phyloP scores from a whole-genome alignment of 2,888 invertebrate genomes.

The Mechanitis mazaeus region DNA sequence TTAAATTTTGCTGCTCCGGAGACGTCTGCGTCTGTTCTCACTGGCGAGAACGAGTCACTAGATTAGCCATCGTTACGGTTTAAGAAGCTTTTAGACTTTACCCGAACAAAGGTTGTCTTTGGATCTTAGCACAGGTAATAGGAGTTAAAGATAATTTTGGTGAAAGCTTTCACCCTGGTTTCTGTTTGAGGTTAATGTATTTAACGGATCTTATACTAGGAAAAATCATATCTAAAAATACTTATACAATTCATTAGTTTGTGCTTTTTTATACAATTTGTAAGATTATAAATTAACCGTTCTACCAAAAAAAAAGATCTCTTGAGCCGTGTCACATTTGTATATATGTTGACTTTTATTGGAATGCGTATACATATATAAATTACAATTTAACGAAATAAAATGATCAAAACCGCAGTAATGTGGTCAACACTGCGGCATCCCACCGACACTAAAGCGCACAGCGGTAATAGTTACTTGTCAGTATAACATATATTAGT shows the following conservation, averaged over 20 bases:
- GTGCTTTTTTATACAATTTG: too few species aligned
- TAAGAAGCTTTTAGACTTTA: not conserved
- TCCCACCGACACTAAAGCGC: constrained; percentile 18
- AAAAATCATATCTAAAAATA: too few species aligned
- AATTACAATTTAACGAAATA: not conserved
- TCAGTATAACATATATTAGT: constrained; percentile 23
- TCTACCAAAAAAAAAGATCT: too few species aligned
- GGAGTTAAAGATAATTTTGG: constrained; percentile 7
- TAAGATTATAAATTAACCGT: too few species aligned
- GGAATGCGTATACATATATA: not conserved
- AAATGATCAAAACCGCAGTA: constrained; percentile 13
- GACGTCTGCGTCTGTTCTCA: constrained; percentile 16
- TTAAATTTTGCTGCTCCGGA: constrained; percentile 52
- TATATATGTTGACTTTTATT: not conserved
- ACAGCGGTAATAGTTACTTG: constrained; percentile 21
- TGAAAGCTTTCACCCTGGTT: constrained; percentile 3
- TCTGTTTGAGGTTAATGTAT: too few species aligned
- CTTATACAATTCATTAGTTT: too few species aligned
- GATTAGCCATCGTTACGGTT: constrained; percentile 14
- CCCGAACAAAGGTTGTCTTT: not conserved
- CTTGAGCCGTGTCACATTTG: too few species aligned
- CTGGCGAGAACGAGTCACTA: constrained; percentile 15
- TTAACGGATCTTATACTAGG: too few species aligned
- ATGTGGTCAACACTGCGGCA: constrained; percentile 15
- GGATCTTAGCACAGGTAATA: not conserved